Conservation (phyloP, 2,113 vertebrate species). For the Mola mola region DNA sequence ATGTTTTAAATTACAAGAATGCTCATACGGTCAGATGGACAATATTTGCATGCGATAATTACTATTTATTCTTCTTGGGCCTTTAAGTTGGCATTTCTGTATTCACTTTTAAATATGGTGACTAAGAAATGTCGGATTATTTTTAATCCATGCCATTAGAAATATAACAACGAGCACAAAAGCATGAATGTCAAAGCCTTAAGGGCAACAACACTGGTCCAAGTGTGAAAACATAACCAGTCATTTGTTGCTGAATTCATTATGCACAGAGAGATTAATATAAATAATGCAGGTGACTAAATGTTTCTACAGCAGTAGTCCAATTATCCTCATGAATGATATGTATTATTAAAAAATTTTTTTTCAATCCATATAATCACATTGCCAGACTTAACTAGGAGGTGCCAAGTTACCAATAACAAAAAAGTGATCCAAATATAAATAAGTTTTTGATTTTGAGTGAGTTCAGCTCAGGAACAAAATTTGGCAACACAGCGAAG, state of each 20-base stretch:
- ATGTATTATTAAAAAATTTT: conserved; percentile 72
- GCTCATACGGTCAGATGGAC: too few relatives aligned
- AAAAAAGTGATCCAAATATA: too few relatives aligned
- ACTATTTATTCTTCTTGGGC: too few relatives aligned
- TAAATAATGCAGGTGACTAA: conserved; percentile 75
- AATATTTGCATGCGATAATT: too few relatives aligned
- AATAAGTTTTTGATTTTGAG: too few relatives aligned
- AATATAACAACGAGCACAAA: conserved; percentile 16
- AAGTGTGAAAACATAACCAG: conserved; percentile 50
- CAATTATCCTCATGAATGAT: conserved; percentile 73
- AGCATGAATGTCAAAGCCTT: conserved; percentile 27
- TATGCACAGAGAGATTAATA: conserved; percentile 64
- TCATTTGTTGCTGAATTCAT: conserved; percentile 63
- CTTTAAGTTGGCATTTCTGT: too few relatives aligned
- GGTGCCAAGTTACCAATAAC: too few relatives aligned
- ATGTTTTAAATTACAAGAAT: too few relatives aligned
- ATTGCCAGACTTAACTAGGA: conserved; percentile 24
- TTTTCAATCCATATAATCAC: conserved; percentile 53
- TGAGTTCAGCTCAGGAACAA: too few relatives aligned
- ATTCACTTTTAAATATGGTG: too few relatives aligned
- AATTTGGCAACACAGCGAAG: too few relatives aligned
- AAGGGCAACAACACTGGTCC: conserved; percentile 16
- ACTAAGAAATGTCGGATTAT: background rate
- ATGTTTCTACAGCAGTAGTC: conserved; percentile 68
- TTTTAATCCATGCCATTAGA: conserved; percentile 14